Evolutionary conservation across 2,888 invertebrate genomes (phyloP).

Genomic region (Philonicus albiceps): DNA sequence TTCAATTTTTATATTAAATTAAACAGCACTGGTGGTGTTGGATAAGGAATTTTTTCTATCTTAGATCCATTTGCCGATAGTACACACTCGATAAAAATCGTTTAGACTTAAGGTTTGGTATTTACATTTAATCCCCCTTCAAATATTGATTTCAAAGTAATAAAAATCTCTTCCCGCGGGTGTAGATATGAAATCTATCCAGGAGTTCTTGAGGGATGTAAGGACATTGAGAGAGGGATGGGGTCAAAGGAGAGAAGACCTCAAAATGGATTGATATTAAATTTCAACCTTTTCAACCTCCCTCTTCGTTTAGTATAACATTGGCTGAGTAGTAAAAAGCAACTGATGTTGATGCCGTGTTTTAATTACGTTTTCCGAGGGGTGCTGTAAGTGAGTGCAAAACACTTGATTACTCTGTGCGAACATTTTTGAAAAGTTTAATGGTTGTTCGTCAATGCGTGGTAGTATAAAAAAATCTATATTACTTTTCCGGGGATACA

Average conservation of each 20-base stretch:
- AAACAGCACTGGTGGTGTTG: not conserved
- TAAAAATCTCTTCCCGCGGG: not conserved
- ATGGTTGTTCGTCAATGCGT: not conserved
- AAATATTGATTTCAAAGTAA: conserved; percentile 45
- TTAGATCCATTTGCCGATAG: conserved; percentile 38
- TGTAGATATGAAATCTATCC: not conserved
- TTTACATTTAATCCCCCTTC: conserved; percentile 47
- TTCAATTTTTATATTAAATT: not conserved
- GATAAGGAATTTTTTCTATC: not conserved
- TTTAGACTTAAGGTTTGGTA: conserved; percentile 30
- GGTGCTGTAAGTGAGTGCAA: not conserved
- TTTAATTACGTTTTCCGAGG: not conserved
- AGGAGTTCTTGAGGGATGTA: not conserved
- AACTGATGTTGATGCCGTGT: not conserved
- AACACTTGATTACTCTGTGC: not conserved
- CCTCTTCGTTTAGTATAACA: not conserved
- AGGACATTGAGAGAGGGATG: not conserved
- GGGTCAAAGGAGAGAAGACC: not conserved
- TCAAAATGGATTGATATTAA: not conserved
- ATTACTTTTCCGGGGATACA: not conserved
- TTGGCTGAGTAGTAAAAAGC: not conserved
- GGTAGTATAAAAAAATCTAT: not conserved
- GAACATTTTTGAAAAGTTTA: not conserved
- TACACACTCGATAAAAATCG: conserved; percentile 43
- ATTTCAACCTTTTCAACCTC: not conserved